phyloP scores from a whole-genome alignment of 2,797 vertebrate genomes.

The Gallirallus australis region DNA sequence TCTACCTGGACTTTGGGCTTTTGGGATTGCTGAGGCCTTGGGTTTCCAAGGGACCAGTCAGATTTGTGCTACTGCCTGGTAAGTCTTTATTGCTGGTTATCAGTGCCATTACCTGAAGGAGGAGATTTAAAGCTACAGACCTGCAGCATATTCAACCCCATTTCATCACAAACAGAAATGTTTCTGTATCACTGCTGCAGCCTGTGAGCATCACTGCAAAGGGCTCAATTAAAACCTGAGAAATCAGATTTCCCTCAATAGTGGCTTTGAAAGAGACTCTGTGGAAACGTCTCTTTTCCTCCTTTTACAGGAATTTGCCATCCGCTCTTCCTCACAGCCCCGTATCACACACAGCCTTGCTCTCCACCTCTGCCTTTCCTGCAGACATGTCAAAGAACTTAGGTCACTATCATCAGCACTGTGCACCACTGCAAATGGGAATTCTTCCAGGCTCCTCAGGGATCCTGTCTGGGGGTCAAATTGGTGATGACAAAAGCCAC shows the following conservation, averaged over 20 bases:
- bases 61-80: background rate
- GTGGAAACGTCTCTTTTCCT: background rate
- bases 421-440: rapidly evolving
- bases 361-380: rapidly evolving
- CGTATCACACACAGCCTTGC: rapidly evolving
- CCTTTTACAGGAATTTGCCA: background rate
- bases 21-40: background rate
- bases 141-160: rapidly evolving
- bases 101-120: rapidly evolving
- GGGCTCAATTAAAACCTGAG: rapidly evolving
- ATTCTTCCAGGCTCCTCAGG: rapidly evolving
- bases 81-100: rapidly evolving
- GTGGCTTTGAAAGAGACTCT: rapidly evolving
- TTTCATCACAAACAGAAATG: background rate
- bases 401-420: rapidly evolving
- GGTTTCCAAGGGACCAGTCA: background rate
- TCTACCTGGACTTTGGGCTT: background rate
- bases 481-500: rapidly evolving
- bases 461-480: rapidly evolving
- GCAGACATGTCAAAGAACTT: rapidly evolving
- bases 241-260: rapidly evolving
- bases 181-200: rapidly evolving
- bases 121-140: background rate
- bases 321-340: rapidly evolving
- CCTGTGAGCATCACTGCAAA: background rate